These are phyloP conservation scores for Nemotelus nigrinus DNA, from an alignment of 2,888 invertebrate genomes.

Conservation along the genomic window DNA sequence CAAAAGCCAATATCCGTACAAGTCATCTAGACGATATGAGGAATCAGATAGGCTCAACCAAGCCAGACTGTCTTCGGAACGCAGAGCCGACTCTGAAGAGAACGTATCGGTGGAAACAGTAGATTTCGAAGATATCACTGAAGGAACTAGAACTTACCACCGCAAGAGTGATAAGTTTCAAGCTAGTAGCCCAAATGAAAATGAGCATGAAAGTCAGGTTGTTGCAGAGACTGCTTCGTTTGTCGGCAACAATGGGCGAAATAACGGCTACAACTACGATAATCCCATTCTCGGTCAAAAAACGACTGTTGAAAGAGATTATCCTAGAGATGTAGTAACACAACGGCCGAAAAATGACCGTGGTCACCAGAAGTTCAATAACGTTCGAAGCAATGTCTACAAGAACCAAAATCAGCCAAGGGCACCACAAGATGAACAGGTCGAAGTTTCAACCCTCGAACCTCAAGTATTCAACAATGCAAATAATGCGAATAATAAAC, in stretches of 20 bases:
- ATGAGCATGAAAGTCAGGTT: constrained; percentile 71
- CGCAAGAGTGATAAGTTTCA: constrained; percentile 37
- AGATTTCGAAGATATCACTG: constrained; percentile 63
- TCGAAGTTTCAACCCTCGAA: constrained; percentile 20
- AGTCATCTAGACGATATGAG: constrained; percentile 49
- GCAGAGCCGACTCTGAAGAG: constrained; percentile 62
- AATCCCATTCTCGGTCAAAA: constrained; percentile 32
- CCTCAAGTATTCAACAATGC: neutral
- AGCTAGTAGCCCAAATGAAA: constrained; percentile 10
- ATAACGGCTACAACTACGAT: constrained; percentile 57
- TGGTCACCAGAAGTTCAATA: constrained; percentile 44
- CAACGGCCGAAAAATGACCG: constrained; percentile 45
- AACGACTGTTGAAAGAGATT: constrained; percentile 10
- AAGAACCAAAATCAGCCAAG: constrained; percentile 27
- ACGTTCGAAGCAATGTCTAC: constrained; percentile 36
- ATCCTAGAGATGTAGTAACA: constrained; percentile 26
- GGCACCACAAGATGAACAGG: neutral
- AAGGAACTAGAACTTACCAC: constrained; percentile 46
- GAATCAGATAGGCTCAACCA: constrained; percentile 21
- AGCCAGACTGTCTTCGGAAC: constrained; percentile 53
- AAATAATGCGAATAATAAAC: constrained; percentile 13
- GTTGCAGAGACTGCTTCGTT: constrained; percentile 83
- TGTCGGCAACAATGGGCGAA: constrained; percentile 58
- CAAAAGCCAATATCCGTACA: constrained; percentile 46
- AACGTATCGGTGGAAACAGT: constrained; percentile 60